Conservation (phyloP, 2,797 vertebrate species). For the Tauraco hartlaubi region DNA sequence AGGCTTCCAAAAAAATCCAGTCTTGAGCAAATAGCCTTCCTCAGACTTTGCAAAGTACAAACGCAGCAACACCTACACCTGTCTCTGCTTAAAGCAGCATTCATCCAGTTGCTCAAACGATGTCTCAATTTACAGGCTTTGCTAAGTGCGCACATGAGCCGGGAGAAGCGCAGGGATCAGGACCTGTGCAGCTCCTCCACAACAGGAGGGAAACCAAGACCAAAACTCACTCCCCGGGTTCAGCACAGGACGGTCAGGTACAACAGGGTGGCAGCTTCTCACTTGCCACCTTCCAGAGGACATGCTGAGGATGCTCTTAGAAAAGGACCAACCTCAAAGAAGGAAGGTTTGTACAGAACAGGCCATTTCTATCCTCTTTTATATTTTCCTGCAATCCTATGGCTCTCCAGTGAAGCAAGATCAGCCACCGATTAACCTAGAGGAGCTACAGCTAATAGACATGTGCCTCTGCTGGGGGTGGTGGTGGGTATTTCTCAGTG, state of each 20-base stretch:
- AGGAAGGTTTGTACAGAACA: background rate
- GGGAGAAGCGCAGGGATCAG: background rate
- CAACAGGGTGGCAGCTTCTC: background rate
- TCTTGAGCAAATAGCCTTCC: background rate
- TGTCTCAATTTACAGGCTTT: background rate
- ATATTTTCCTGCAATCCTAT: background rate
- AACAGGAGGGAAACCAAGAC: background rate
- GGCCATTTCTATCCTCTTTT: background rate
- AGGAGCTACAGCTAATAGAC: background rate
- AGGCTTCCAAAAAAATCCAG: background rate
- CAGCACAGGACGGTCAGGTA: background rate
- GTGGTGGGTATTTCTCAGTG: background rate
- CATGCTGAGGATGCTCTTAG: background rate
- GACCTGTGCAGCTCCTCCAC: background rate
- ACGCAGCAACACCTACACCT: background rate
- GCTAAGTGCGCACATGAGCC: background rate
- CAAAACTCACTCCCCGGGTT: rapidly evolving
- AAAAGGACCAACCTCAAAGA: background rate
- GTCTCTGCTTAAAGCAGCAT: background rate
- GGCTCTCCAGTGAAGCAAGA: background rate
- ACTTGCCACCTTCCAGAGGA: background rate
- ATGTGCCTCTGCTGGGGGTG: background rate
- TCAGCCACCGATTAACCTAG: background rate
- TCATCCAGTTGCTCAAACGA: background rate
- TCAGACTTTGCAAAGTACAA: background rate